Evolutionary conservation across 2,113 vertebrate genomes (phyloP).

Genomic region (Onychostoma macrolepis): DNA sequence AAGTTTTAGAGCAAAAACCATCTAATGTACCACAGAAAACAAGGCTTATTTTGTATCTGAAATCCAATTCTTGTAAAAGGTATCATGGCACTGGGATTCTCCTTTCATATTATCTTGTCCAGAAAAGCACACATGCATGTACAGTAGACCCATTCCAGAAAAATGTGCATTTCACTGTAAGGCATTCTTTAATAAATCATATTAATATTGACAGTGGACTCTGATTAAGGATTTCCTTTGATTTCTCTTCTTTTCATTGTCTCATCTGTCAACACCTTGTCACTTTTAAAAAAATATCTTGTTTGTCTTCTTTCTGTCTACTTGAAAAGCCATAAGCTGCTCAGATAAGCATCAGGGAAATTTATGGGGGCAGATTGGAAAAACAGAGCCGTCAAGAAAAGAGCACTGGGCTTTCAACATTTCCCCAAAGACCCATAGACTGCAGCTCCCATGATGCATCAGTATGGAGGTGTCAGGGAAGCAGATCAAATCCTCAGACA

Average conservation of each 20-base stretch:
- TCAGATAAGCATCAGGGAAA: conserved; percentile 43
- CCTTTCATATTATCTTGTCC: background rate
- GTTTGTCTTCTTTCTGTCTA: conserved; percentile 2
- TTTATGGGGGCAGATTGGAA: conserved; percentile 44
- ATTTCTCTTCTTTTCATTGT: background rate
- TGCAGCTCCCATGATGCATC: background rate
- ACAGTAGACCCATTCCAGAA: background rate
- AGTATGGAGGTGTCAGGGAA: background rate
- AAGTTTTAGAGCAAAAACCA: background rate
- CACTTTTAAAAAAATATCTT: background rate
- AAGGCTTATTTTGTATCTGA: background rate
- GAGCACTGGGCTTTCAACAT: background rate
- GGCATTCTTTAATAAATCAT: background rate
- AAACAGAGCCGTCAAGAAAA: conserved; percentile 2
- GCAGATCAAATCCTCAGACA: no score
- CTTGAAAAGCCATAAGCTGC: conserved; percentile 36
- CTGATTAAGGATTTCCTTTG: background rate
- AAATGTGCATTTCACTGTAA: background rate
- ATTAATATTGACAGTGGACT: background rate
- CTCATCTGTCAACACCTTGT: background rate
- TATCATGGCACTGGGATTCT: background rate
- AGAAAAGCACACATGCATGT: background rate
- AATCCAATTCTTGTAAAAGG: background rate
- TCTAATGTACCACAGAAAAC: background rate
- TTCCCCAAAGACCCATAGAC: background rate